These are phyloP conservation scores for Drosophila mettleri DNA, from an alignment of 2,888 invertebrate species.

Conservation along the genomic window DNA sequence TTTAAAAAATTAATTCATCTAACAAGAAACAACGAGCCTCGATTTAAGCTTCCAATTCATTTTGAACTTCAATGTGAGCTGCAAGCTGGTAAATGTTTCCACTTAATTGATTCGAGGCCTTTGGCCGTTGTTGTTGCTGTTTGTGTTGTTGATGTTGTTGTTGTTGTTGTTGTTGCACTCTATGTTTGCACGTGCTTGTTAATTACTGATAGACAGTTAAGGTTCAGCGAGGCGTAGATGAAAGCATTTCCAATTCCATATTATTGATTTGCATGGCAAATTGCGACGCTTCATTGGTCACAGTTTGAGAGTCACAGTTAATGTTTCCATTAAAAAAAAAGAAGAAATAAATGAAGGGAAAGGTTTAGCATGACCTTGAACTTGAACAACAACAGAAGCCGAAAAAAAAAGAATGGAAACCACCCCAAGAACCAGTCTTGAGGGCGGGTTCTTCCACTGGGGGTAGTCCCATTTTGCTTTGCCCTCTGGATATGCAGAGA, in stretches of 20 bases:
- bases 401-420: slow-evolving; percentile 13
- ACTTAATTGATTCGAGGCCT: slow-evolving; percentile 32
- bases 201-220: slow-evolving; percentile 46
- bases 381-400: slow-evolving; percentile 50
- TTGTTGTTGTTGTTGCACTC: slow-evolving; percentile 35
- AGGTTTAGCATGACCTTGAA: slow-evolving; percentile 59
- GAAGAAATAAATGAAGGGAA: neutral
- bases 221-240: slow-evolving; percentile 28
- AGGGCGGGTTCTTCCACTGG: neutral
- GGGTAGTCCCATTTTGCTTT: neutral
- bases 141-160: slow-evolving; percentile 28
- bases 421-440: slow-evolving; percentile 16
- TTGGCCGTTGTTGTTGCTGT: neutral
- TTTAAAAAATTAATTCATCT: slow-evolving; percentile 10
- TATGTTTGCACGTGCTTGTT: slow-evolving; percentile 67
- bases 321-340: slow-evolving; percentile 31
- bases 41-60: slow-evolving; percentile 18
- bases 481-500: slow-evolving; percentile 5
- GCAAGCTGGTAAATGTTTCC: slow-evolving; percentile 31
- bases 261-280: slow-evolving; percentile 42
- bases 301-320: slow-evolving; percentile 12
- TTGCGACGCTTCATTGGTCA: neutral
- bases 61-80: slow-evolving; percentile 28
- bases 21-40: slow-evolving; percentile 20
- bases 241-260: slow-evolving; percentile 43